These are phyloP conservation scores for Hoplodrina ambigua DNA, from an alignment of 2,888 invertebrate genomes.

Conservation along the genomic window DNA sequence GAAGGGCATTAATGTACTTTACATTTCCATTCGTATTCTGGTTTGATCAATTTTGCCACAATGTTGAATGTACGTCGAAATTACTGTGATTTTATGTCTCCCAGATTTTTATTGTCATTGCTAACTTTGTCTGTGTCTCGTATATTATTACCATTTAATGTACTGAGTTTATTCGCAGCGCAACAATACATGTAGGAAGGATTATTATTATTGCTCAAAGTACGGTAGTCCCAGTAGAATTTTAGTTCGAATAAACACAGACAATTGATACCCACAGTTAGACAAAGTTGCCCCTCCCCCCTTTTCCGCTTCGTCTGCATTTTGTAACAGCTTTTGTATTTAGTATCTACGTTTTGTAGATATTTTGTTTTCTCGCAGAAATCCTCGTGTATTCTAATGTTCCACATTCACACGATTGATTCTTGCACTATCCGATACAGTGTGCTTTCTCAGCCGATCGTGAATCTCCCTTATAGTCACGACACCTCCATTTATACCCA, in stretches of 20 bases:
- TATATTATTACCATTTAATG: slow-evolving; percentile 19
- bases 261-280: slow-evolving; percentile 56
- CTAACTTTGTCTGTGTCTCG: slow-evolving; percentile 22
- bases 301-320: slow-evolving; percentile 52
- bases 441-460: slow-evolving; percentile 65
- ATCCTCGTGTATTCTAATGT: slow-evolving; percentile 55
- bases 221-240: slow-evolving; percentile 17
- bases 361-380: slow-evolving; percentile 47
- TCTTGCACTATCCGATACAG: slow-evolving; percentile 69
- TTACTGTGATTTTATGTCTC: slow-evolving; percentile 30
- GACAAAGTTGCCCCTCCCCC: slow-evolving; percentile 42
- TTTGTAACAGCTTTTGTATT: slow-evolving; percentile 45
- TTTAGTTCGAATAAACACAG: slow-evolving; percentile 51
- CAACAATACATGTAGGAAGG: slow-evolving; percentile 19
- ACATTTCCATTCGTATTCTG: slow-evolving; percentile 12
- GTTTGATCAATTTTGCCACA: slow-evolving; percentile 23
- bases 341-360: slow-evolving; percentile 44
- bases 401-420: slow-evolving; percentile 64
- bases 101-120: slow-evolving; percentile 30
- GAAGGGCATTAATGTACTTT: slow-evolving; percentile 5
- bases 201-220: slow-evolving; percentile 42
- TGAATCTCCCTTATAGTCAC: slow-evolving; percentile 76
- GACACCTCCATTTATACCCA: slow-evolving; percentile 86
- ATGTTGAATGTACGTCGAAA: slow-evolving; percentile 23
- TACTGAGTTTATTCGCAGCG: slow-evolving; percentile 25